Evolutionary conservation across 1,140 invertebrate species (phyloP).

Genomic region (Asobara japonica): DNA sequence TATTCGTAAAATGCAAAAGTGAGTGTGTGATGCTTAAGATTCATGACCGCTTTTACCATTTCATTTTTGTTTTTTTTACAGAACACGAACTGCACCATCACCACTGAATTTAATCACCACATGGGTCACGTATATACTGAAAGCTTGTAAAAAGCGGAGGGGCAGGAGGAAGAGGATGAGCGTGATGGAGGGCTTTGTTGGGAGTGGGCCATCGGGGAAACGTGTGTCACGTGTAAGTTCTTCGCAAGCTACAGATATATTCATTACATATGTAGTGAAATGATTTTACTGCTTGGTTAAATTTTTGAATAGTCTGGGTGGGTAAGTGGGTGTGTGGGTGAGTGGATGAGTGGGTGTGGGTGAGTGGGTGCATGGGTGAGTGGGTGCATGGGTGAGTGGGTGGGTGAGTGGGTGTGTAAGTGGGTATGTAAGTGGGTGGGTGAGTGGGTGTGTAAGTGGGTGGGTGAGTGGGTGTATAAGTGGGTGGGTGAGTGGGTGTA

Average conservation of each 20-base stretch:
- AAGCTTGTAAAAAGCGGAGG: slow-evolving; percentile 53
- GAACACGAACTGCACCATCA: slow-evolving; percentile 94
- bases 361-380: no score
- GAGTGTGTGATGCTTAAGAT: slow-evolving; percentile 16
- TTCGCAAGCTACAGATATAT: not conserved
- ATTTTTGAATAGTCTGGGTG: no score
- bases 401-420: no score
- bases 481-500: no score
- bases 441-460: no score
- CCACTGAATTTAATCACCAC: slow-evolving; percentile 96
- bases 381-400: no score
- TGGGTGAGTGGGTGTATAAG: no score
- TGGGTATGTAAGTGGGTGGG: no score
- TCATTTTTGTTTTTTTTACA: slow-evolving; percentile 52
- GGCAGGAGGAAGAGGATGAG: slow-evolving; percentile 41
- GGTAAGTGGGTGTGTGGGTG: no score
- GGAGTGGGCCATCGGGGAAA: slow-evolving; percentile 36
- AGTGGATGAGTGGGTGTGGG: no score
- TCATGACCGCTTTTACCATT: not conserved
- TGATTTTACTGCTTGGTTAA: no score
- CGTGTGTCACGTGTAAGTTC: slow-evolving; percentile 45
- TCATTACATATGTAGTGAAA: no score
- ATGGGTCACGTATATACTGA: slow-evolving; percentile 83
- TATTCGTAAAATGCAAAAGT: slow-evolving; percentile 94
- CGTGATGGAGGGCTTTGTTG: slow-evolving; percentile 51